Evolutionary conservation across 2,797 vertebrate species (phyloP).

Genomic region (Galaxias olidus): DNA sequence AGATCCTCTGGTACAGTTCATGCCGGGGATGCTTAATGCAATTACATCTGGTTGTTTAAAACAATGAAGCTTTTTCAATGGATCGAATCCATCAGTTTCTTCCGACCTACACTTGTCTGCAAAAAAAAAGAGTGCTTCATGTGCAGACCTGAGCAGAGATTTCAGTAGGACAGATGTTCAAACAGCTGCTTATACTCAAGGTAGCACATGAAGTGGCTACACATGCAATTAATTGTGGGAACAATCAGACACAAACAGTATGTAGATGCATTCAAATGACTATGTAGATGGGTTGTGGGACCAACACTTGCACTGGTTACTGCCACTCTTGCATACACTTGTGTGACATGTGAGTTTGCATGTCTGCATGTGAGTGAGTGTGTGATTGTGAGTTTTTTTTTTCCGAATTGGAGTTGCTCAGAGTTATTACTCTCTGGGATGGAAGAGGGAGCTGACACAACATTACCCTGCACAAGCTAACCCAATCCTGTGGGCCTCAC

Average conservation of each 20-base stretch:
- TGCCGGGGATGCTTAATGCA: not conserved
- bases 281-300: no score
- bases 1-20: not conserved
- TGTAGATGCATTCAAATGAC: no score
- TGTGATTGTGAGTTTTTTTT: no score
- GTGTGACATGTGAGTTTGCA: not conserved
- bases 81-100: conserved; percentile 24
- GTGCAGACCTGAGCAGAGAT: conserved; percentile 1
- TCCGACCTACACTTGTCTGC: conserved; percentile 37
- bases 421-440: conserved; percentile 42
- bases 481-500: conserved; percentile 25
- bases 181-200: conserved; percentile 34
- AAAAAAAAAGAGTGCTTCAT: conserved; percentile 23
- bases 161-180: conserved; percentile 40
- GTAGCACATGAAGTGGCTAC: not conserved
- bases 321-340: not conserved
- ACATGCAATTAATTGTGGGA: not conserved
- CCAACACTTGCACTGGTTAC: no score
- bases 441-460: conserved; percentile 59
- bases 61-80: conserved; percentile 30
- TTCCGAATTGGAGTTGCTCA: not conserved
- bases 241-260: conserved; percentile 11
- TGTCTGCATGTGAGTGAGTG: no score
- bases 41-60: conserved; percentile 50
- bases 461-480: conserved; percentile 55